phyloP scores from a whole-genome alignment of 1,140 invertebrate genomes.

The Parasteatoda tepidariorum region DNA sequence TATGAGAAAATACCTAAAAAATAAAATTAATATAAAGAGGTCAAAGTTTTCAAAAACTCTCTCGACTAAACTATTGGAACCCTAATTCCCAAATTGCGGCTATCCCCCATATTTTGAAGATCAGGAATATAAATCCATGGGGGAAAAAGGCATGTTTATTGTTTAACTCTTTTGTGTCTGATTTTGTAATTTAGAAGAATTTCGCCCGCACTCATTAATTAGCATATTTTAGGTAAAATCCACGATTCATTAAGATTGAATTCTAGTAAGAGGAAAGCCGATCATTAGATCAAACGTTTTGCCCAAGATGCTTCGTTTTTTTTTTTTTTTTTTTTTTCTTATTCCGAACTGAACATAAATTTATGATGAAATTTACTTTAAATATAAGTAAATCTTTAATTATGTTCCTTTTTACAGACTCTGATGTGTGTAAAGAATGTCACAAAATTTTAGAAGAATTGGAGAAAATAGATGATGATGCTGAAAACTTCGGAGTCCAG shows the following conservation, averaged over 20 bases:
- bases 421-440: conserved; percentile 86
- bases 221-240: neutral
- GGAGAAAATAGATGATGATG: conserved; percentile 95
- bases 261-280: neutral
- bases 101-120: too few species aligned
- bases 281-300: neutral
- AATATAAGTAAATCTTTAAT: neutral
- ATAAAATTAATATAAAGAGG: too few species aligned
- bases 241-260: neutral
- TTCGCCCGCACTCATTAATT: too few species aligned
- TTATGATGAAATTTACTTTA: neutral
- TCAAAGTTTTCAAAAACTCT: too few species aligned
- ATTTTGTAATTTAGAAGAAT: too few species aligned
- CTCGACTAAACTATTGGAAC: too few species aligned
- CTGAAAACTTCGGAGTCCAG: conserved; percentile 91
- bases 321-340: neutral
- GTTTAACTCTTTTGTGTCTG: too few species aligned
- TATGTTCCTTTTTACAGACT: conserved; percentile 59
- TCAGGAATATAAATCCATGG: too few species aligned
- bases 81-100: too few species aligned
- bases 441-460: conserved; percentile 86
- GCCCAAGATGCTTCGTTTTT: neutral
- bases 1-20: too few species aligned
- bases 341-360: neutral
- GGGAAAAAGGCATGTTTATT: too few species aligned